phyloP scores from a whole-genome alignment of 1,140 invertebrate genomes.

The Habropoda laboriosa region DNA sequence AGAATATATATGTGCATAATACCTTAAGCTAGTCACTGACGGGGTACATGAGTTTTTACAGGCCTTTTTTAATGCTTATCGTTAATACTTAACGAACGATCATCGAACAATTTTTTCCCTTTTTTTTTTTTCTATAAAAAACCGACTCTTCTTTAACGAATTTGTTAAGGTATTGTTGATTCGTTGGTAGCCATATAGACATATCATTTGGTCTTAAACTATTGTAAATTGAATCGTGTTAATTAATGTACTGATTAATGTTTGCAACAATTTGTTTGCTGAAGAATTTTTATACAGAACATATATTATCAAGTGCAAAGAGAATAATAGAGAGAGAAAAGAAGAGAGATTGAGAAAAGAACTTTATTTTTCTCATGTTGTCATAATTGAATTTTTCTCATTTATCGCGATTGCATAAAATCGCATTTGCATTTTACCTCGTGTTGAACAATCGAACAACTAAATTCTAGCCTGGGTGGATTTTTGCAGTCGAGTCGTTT shows the following conservation, averaged over 20 bases:
- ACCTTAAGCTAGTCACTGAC: constrained; percentile 77
- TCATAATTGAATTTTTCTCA: constrained; percentile 16
- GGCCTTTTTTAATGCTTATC: constrained; percentile 51
- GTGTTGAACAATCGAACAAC: constrained; percentile 5
- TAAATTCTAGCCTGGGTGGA: constrained; percentile 36
- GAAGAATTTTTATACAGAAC: not conserved
- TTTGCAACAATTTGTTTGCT: not conserved
- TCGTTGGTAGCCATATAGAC: not conserved
- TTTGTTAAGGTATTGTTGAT: not conserved
- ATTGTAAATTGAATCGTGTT: constrained; percentile 1
- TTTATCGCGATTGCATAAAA: not conserved
- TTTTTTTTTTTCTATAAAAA: not conserved
- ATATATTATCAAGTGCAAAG: constrained; percentile 2
- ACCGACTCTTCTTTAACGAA: not conserved
- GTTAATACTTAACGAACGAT: constrained; percentile 15
- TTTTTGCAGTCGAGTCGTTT: constrained; percentile 50
- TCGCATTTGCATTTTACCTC: not conserved
- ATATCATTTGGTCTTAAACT: constrained; percentile 20
- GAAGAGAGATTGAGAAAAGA: no score
- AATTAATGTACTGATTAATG: not conserved
- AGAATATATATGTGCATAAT: constrained; percentile 73
- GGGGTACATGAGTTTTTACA: constrained; percentile 67
- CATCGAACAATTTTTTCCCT: not conserved
- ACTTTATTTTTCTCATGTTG: not conserved
- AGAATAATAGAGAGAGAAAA: not conserved